These are phyloP conservation scores for Lasioglossum malachurum DNA, from an alignment of 2,888 invertebrate species.

Conservation along the genomic window DNA sequence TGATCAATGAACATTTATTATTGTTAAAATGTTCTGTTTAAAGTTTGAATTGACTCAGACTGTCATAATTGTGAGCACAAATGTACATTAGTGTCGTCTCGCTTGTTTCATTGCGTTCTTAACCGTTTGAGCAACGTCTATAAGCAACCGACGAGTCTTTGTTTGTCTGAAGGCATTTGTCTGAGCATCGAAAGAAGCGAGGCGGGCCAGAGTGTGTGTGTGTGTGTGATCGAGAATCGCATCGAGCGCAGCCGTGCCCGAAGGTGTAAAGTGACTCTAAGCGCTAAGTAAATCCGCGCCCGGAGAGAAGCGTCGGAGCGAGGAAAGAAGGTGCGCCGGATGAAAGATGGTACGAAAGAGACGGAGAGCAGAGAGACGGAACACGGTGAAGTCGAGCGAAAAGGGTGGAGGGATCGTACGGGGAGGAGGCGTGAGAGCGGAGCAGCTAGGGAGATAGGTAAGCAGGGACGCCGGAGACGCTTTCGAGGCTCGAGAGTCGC, in stretches of 20 bases:
- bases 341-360: slow-evolving; percentile 6
- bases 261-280: slow-evolving; percentile 72
- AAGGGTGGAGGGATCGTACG: slow-evolving; percentile 39
- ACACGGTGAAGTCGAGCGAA: slow-evolving; percentile 41
- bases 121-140: neutral
- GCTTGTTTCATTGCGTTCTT: neutral
- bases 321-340: slow-evolving; percentile 30
- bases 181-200: neutral
- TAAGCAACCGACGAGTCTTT: neutral
- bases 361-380: slow-evolving; percentile 5
- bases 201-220: neutral
- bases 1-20: too few species aligned
- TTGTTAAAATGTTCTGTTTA: too few species aligned
- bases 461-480: slow-evolving; percentile 68
- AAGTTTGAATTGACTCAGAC: too few species aligned
- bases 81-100: neutral
- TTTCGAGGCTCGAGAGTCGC: slow-evolving; percentile 80
- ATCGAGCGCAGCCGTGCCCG: neutral
- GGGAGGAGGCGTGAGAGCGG: slow-evolving; percentile 85
- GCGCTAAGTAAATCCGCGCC: slow-evolving; percentile 73
- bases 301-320: slow-evolving; percentile 62
- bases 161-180: neutral
- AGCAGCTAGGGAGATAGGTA: slow-evolving; percentile 72
- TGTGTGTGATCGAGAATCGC: neutral
- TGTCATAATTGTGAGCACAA: too few species aligned